Evolutionary conservation across 2,888 invertebrate genomes (phyloP).

Genomic region (Eurytoma adleriae): DNA sequence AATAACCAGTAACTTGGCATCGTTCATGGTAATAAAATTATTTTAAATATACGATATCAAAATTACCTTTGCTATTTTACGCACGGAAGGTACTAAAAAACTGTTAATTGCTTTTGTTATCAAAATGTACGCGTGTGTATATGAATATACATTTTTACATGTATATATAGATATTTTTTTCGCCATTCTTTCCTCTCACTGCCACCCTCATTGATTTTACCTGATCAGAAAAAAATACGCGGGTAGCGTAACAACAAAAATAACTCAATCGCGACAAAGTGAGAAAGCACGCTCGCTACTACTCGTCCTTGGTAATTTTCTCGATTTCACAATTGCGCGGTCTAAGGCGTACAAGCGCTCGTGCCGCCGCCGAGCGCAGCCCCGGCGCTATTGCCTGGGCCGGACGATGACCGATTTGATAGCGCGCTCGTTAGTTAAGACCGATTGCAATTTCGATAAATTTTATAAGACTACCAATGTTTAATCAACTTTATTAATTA

Average conservation of each 20-base stretch:
- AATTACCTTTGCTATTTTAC: too few relatives aligned
- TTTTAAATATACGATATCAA: too few relatives aligned
- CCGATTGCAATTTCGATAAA: conserved; percentile 45
- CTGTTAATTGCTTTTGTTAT: too few relatives aligned
- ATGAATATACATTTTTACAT: too few relatives aligned
- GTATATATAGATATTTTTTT: background rate
- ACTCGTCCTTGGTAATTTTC: conserved; percentile 55
- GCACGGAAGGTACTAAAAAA: too few relatives aligned
- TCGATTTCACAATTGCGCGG: conserved; percentile 50
- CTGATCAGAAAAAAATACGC: background rate
- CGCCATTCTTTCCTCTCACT: background rate
- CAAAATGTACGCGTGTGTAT: too few relatives aligned
- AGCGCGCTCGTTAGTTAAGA: conserved; percentile 13
- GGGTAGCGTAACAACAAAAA: conserved; percentile 20
- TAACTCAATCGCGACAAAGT: conserved; percentile 32
- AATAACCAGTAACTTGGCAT: too few relatives aligned
- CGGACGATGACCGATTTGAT: conserved; percentile 54
- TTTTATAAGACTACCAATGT: conserved; percentile 12
- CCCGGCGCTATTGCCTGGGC: conserved; percentile 3
- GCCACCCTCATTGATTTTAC: conserved; percentile 5
- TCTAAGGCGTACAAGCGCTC: conserved; percentile 42
- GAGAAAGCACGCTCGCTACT: conserved; percentile 34
- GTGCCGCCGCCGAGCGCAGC: conserved; percentile 12
- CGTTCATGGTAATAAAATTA: too few relatives aligned
- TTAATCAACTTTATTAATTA: conserved; percentile 49